Base-by-base conservation (phyloP, 1,140 invertebrate genomes). In the Tachypleus tridentatus region DNA sequence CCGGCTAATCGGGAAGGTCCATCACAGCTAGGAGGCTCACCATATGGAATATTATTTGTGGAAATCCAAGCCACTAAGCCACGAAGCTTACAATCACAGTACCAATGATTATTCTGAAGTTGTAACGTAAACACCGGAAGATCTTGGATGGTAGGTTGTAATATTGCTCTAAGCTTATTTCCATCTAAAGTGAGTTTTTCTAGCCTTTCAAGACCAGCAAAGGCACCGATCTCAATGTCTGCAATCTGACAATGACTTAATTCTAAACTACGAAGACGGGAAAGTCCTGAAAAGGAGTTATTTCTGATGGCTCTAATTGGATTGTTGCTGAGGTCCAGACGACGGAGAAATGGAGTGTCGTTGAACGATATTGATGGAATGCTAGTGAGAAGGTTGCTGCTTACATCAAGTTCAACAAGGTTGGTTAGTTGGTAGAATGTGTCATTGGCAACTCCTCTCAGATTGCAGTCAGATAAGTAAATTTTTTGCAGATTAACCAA, bases 401-500 rank as follows among this genome's bases (percentile, higher is more conserved):
- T 88, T 60, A 91, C 76, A 74, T 91, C 88, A 54, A 92, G 74
- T 74, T 91, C 88, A 4, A 91, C 85, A 47, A 74, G 57, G 68
- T 74, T 74, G 47, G 66, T 70, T n/a, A 73, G 60, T 62, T 73
- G 72, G 59, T 61, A 62, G 61, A 73, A 73, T 4, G 72, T 67
- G 62, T 74, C 73, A 7, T 85, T 81, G 74, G 93, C 87, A 76
- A 96, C 91, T 76, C 88, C 85, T 52, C 86, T 86, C 69, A 95
- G 85, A 67, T 84, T 85, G 75, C 91, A 94, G 68, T 82, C 84
- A 58, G 86, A 82, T 71, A 94, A 77, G 76, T 88, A 92, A 52
- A 95, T 83, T 72, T 87, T 83, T 77, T 95, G 92, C 67, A 95
- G 79, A 78, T 95, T 93, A 47, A 91, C 82, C 29, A 29, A 29